A percentile compares a stretch with the other conserved stretches of the same genome.
Conservation (phyloP, 2,113 vertebrate genomes). For the Phoxinus phoxinus region DNA sequence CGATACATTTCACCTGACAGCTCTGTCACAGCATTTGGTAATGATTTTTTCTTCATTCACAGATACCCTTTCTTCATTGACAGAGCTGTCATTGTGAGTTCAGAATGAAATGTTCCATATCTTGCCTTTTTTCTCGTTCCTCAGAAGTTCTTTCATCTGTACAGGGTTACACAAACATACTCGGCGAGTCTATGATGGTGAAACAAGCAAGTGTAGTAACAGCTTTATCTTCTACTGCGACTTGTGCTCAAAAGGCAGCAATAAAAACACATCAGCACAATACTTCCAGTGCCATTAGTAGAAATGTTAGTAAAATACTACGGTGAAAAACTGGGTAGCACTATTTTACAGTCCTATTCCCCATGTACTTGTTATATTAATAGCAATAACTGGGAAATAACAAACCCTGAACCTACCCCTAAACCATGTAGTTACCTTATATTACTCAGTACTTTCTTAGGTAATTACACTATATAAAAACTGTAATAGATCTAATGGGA, state of each 20-base stretch:
- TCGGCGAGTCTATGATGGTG: background rate
- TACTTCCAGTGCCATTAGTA: background rate
- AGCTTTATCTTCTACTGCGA: background rate
- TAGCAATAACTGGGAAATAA: too few species aligned
- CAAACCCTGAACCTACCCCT: too few species aligned
- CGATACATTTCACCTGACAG: conserved; percentile 26
- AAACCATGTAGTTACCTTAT: too few species aligned
- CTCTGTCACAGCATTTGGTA: conserved; percentile 9
- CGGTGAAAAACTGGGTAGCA: too few species aligned
- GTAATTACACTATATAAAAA: too few species aligned
- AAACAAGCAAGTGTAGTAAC: background rate
- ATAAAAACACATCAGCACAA: background rate
- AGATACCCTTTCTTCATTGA: conserved; percentile 20
- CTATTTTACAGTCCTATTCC: too few species aligned
- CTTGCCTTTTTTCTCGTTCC: background rate
- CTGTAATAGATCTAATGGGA: too few species aligned
- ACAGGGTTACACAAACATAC: background rate
- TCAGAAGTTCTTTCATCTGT: background rate
- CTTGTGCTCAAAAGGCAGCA: background rate
- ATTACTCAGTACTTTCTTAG: too few species aligned
- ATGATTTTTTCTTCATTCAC: conserved; percentile 9
- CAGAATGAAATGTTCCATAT: background rate
- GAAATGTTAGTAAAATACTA: too few species aligned
- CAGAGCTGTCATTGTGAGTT: conserved; percentile 21
- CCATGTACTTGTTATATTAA: too few species aligned